Conservation (phyloP, 2,888 invertebrate genomes). For the Yponomeuta evonymella region DNA sequence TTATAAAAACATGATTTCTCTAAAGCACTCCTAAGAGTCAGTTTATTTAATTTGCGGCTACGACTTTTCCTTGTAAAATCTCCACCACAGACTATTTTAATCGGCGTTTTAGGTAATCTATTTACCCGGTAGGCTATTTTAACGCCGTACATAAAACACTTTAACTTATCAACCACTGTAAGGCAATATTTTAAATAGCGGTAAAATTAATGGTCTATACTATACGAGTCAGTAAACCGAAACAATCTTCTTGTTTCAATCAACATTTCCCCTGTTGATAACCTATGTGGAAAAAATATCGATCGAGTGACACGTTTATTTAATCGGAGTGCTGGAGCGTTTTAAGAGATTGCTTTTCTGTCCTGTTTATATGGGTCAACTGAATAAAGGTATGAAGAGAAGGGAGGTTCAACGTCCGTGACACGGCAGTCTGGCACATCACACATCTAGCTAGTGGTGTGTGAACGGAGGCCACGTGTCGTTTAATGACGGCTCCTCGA, state of each 20-base stretch:
- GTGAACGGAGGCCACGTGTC: slow-evolving; percentile 34
- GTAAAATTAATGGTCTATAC: no score
- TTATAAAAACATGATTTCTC: no score
- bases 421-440: neutral
- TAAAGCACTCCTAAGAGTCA: no score
- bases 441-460: slow-evolving; percentile 6
- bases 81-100: no score
- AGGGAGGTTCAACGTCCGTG: slow-evolving; percentile 10
- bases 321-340: slow-evolving; percentile 4
- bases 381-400: slow-evolving; percentile 6
- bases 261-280: neutral
- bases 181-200: no score
- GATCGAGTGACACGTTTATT: neutral
- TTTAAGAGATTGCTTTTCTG: slow-evolving; percentile 13
- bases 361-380: slow-evolving; percentile 11
- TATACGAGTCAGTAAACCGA: neutral
- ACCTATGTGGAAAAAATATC: slow-evolving; percentile 3
- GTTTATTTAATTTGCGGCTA: no score
- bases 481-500: slow-evolving; percentile 40
- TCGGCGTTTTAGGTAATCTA: no score
- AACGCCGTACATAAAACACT: no score
- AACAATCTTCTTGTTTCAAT: neutral
- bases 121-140: no score
- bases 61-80: no score
- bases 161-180: no score